Percentiles rank a stretch among this genome's conserved stretches.
Evolutionary conservation across 2,888 invertebrate genomes (phyloP).

Genomic region (Drosophila ustulata): DNA sequence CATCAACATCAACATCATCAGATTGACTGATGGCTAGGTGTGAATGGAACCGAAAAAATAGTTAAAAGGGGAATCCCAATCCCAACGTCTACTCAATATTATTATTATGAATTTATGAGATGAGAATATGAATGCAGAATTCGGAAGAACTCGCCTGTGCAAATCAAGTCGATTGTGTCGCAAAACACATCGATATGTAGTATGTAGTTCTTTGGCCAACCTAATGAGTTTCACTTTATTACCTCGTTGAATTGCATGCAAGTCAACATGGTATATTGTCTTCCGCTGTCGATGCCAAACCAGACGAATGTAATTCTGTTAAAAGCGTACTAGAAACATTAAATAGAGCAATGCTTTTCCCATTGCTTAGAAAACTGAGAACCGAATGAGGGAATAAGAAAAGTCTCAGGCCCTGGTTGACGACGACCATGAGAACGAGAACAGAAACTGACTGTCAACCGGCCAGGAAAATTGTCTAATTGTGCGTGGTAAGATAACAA

Average conservation of each 20-base stretch:
- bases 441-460: neutral
- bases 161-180: too few relatives aligned
- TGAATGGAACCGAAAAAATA: constrained; percentile 43
- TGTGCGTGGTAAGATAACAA: constrained; percentile 80
- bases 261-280: too few relatives aligned
- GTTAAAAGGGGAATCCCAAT: constrained; percentile 9
- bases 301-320: constrained; percentile 58
- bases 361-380: constrained; percentile 43
- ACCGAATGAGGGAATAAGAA: constrained; percentile 30
- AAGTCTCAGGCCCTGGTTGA: constrained; percentile 49
- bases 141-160: neutral
- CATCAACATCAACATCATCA: neutral
- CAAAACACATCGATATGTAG: too few relatives aligned
- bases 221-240: too few relatives aligned
- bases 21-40: constrained; percentile 60
- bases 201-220: too few relatives aligned
- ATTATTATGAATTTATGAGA: constrained; percentile 33
- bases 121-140: neutral
- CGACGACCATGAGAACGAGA: constrained; percentile 25
- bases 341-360: constrained; percentile 50
- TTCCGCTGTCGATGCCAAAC: constrained; percentile 25
- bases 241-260: too few relatives aligned
- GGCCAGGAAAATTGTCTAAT: constrained; percentile 75
- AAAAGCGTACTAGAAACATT: constrained; percentile 26
- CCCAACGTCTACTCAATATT: neutral